These are phyloP conservation scores for Tortricodes alternella DNA, from an alignment of 2,888 invertebrate species.

Conservation along the genomic window DNA sequence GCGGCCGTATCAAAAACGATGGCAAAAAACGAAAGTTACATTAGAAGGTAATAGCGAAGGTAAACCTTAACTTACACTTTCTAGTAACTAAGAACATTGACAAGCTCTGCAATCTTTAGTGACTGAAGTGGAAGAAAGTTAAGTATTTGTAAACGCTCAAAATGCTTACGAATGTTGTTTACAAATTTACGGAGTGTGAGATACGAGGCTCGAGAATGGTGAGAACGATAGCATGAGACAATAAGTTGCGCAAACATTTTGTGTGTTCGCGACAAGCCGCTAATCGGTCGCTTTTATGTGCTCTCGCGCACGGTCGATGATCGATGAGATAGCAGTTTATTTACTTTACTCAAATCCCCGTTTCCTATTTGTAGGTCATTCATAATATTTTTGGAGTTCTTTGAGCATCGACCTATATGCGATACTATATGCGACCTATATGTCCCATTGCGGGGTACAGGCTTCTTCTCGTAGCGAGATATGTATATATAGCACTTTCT, in stretches of 20 bases:
- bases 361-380: not conserved
- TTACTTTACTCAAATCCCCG: not conserved
- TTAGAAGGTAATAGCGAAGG: conserved; percentile 34
- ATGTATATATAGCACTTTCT: no score
- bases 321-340: conserved; percentile 24
- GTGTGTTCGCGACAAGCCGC: conserved; percentile 41
- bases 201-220: conserved; percentile 30
- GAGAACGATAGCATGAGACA: conserved; percentile 42
- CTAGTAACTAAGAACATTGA: conserved; percentile 40
- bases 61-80: conserved; percentile 48
- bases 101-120: conserved; percentile 36
- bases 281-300: conserved; percentile 40
- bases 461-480: no score
- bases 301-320: conserved; percentile 32
- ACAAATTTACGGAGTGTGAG: conserved; percentile 36
- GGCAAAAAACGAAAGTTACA: conserved; percentile 44
- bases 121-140: conserved; percentile 42
- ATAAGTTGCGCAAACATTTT: conserved; percentile 42
- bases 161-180: conserved; percentile 36
- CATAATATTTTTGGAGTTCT: not conserved
- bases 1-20: conserved; percentile 40
- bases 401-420: no score
- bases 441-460: no score
- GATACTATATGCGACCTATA: no score
- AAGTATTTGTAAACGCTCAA: conserved; percentile 34